These are phyloP conservation scores for Jordanella pulchra DNA, from an alignment of 2,797 vertebrate genomes.

Conservation along the genomic window DNA sequence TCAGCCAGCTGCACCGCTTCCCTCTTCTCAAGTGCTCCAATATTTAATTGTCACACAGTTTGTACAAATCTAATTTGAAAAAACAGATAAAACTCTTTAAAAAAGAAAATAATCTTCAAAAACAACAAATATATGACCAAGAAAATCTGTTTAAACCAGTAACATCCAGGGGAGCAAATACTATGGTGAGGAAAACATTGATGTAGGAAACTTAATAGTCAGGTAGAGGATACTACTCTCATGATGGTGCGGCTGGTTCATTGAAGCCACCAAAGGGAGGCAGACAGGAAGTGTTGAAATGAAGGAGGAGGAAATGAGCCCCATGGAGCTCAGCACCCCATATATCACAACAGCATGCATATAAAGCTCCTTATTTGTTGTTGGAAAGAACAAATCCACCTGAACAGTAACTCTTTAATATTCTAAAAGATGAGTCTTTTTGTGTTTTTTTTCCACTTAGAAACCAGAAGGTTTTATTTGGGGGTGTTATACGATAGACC, in stretches of 20 bases:
- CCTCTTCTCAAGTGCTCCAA: not conserved
- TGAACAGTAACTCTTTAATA: no score
- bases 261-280: conserved; percentile 46
- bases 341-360: conserved; percentile 31
- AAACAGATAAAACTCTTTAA: not conserved
- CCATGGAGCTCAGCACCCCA: conserved; percentile 30
- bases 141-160: not conserved
- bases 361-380: not conserved
- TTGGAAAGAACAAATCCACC: not conserved
- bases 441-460: no score
- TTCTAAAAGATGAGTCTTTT: no score
- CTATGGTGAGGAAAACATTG: conserved; percentile 8
- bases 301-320: conserved; percentile 46
- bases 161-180: not conserved
- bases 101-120: not conserved
- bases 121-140: not conserved
- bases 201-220: conserved; percentile 57
- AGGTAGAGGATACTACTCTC: conserved; percentile 42
- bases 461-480: no score
- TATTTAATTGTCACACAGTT: not conserved
- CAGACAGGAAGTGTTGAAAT: conserved; percentile 36
- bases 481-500: no score
- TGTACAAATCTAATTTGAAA: not conserved
- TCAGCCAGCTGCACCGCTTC: conserved; percentile 61
- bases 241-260: conserved; percentile 37